These are phyloP conservation scores for Butastur rufipennis DNA, from an alignment of 2,113 vertebrate genomes.

Conservation along the genomic window DNA sequence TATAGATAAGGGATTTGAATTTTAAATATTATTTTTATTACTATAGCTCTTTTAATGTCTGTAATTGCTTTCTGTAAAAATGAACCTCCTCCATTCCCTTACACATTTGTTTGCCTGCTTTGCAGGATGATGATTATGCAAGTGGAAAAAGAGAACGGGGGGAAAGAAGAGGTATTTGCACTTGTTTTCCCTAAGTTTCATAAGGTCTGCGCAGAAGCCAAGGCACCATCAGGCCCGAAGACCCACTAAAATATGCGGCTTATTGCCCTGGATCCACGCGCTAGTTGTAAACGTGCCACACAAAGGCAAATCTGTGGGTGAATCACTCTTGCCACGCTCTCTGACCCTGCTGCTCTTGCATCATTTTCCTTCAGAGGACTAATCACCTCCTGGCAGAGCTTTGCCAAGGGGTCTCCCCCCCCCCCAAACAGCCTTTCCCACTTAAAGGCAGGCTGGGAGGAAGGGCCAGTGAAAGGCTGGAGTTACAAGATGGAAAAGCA, in stretches of 20 bases:
- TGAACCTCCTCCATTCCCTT: not conserved
- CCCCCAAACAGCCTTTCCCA: not conserved
- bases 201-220: not conserved
- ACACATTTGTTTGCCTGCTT: constrained; percentile 7
- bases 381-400: not conserved
- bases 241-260: not conserved
- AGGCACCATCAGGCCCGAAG: not conserved
- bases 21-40: constrained; percentile 63
- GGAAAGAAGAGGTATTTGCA: not conserved
- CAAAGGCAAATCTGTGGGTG: not conserved
- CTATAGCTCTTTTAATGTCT: constrained; percentile 46
- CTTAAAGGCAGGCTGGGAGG: not conserved
- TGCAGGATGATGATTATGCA: not conserved
- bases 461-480: not conserved
- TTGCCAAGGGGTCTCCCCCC: not conserved
- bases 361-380: not conserved
- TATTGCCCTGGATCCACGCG: not conserved
- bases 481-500: not conserved
- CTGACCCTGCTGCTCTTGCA: not conserved
- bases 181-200: not conserved
- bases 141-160: not conserved
- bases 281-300: not conserved
- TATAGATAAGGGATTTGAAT: constrained; percentile 60
- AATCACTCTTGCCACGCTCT: not conserved
- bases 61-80: constrained; percentile 49